phyloP scores from a whole-genome alignment of 1,140 invertebrate species.

The Macrobrachium rosenbergii region DNA sequence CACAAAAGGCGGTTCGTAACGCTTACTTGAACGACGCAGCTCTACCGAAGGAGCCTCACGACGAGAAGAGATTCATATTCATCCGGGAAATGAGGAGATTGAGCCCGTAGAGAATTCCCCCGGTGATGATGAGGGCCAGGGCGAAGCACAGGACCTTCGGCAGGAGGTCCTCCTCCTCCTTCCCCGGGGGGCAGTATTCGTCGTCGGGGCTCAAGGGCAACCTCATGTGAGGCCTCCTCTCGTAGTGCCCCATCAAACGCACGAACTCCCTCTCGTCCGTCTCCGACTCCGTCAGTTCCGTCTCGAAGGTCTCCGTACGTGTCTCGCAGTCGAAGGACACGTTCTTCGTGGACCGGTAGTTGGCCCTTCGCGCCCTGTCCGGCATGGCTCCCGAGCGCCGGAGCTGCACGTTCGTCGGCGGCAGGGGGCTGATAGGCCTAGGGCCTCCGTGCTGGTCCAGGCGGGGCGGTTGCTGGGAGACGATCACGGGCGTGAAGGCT shows the following conservation, averaged over 20 bases:
- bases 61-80: conserved; percentile 56
- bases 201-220: conserved; percentile 28
- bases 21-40: too few species aligned
- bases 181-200: conserved; percentile 44
- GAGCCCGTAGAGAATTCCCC: conserved; percentile 50
- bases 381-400: conserved; percentile 26
- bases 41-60: neutral
- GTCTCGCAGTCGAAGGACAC: conserved; percentile 55
- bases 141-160: conserved; percentile 52
- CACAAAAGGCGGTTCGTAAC: neutral
- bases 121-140: conserved; percentile 47
- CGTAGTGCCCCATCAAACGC: conserved; percentile 37
- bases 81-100: conserved; percentile 44
- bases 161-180: conserved; percentile 48
- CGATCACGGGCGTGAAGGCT: conserved; percentile 36
- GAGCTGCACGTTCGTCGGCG: conserved; percentile 37
- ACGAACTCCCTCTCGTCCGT: conserved; percentile 53
- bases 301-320: conserved; percentile 49
- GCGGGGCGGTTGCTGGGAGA: conserved; percentile 40
- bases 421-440: conserved; percentile 5
- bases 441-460: conserved; percentile 43
- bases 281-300: conserved; percentile 50
- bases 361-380: conserved; percentile 29
- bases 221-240: conserved; percentile 32
- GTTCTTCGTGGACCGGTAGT: conserved; percentile 37